Evolutionary conservation across 2,113 vertebrate genomes (phyloP).

Genomic region (Falcunculus frontatus): DNA sequence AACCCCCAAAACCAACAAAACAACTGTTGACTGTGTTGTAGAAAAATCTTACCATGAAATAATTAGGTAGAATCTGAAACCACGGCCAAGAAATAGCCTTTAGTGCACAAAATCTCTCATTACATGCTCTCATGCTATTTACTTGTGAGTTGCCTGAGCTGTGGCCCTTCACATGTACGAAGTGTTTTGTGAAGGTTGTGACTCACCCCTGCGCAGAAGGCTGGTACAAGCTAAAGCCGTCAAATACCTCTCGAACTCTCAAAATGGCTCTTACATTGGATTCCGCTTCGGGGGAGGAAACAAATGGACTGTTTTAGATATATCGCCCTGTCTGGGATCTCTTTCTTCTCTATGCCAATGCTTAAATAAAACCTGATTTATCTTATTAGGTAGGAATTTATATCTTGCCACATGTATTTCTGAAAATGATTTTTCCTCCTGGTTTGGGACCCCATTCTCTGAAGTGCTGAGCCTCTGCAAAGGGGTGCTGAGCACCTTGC

Average conservation of each 20-base stretch:
- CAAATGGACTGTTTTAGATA: conserved; percentile 47
- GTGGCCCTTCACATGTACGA: background rate
- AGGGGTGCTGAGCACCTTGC: background rate
- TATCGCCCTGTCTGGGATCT: conserved; percentile 8
- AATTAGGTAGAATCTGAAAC: background rate
- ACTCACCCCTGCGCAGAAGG: background rate
- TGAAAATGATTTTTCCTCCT: conserved; percentile 32
- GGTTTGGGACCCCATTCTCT: background rate
- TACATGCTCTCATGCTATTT: background rate
- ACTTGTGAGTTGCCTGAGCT: background rate
- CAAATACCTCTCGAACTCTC: background rate
- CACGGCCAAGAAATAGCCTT: background rate
- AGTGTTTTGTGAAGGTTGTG: background rate
- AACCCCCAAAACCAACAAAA: background rate
- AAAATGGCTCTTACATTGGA: conserved; percentile 5
- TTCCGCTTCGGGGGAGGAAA: conserved; percentile 21
- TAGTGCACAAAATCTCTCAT: background rate
- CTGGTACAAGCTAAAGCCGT: background rate
- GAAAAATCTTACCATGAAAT: background rate
- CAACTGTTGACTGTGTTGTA: background rate
- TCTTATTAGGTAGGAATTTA: conserved; percentile 46
- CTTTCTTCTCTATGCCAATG: conserved; percentile 46
- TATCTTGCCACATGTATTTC: conserved; percentile 18
- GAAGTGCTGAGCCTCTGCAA: background rate
- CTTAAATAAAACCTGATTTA: conserved; percentile 54